A percentile compares a stretch with the other conserved stretches of the same genome.
phyloP scores from a whole-genome alignment of 2,888 invertebrate genomes.

The Sphecodes monilicornis region DNA sequence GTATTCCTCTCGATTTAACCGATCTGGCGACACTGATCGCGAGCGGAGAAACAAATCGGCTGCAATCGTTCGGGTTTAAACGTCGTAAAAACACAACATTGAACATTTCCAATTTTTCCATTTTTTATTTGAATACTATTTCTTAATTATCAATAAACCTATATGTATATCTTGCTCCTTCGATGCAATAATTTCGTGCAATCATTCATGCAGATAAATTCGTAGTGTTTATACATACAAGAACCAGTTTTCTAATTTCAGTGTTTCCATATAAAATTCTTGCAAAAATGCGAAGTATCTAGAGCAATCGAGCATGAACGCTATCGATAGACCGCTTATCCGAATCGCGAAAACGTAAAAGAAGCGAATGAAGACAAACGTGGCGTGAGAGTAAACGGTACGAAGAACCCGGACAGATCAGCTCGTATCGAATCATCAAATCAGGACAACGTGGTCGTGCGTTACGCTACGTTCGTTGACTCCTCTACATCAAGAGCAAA shows the following conservation, averaged over 20 bases:
- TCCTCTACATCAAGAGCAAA: not conserved
- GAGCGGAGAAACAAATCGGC: too few species aligned
- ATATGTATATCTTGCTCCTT: too few species aligned
- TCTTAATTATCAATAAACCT: too few species aligned
- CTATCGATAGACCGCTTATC: not conserved
- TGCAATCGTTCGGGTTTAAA: too few species aligned
- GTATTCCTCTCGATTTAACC: too few species aligned
- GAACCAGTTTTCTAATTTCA: not conserved
- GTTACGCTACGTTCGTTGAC: not conserved
- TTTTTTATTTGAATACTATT: too few species aligned
- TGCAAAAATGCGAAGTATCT: not conserved
- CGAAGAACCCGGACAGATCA: not conserved
- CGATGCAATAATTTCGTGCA: too few species aligned
- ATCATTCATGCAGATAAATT: too few species aligned
- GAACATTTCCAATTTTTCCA: too few species aligned
- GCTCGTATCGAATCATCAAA: not conserved
- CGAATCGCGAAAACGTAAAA: not conserved
- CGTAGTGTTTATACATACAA: not conserved
- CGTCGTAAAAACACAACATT: too few species aligned
- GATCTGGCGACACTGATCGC: too few species aligned
- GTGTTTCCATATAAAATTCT: not conserved
- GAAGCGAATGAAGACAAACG: not conserved
- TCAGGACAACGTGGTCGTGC: slow-evolving; percentile 10
- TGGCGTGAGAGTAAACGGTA: not conserved
- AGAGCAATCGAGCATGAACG: not conserved